These are phyloP conservation scores for Pollicipes pollicipes DNA, from an alignment of 1,140 invertebrate species.

Conservation along the genomic window DNA sequence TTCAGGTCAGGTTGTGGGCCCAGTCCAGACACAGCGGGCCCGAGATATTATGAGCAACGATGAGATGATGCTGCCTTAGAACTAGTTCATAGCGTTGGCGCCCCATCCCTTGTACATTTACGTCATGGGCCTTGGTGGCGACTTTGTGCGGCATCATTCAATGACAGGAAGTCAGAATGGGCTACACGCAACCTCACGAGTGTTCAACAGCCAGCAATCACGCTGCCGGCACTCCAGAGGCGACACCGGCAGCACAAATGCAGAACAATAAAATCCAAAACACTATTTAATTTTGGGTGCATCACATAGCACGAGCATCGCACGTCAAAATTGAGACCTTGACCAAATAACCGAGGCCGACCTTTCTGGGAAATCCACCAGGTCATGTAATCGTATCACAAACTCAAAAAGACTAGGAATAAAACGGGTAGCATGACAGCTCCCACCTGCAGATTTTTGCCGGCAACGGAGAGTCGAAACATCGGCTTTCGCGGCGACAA, in stretches of 20 bases:
- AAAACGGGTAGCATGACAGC: background rate
- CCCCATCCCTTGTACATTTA: constrained; percentile 1
- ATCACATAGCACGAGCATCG: too few relatives aligned
- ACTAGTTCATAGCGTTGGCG: background rate
- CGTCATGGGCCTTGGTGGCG: background rate
- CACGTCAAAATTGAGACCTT: too few relatives aligned
- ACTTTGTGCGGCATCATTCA: background rate
- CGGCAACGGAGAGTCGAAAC: background rate
- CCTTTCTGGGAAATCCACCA: background rate
- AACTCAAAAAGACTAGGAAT: background rate
- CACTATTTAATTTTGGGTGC: too few relatives aligned
- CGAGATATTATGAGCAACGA: background rate
- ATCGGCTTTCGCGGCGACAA: too few relatives aligned
- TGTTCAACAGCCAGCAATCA: too few relatives aligned
- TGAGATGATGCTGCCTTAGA: background rate
- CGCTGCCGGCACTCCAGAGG: too few relatives aligned
- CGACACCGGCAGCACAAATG: background rate
- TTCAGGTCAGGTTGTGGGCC: background rate
- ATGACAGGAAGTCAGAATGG: too few relatives aligned
- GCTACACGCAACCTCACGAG: too few relatives aligned
- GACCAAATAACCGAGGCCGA: background rate
- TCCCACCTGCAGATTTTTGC: too few relatives aligned
- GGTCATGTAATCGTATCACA: background rate
- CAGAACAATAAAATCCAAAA: background rate
- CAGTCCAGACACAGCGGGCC: background rate